These are phyloP conservation scores for Noctua pronuba DNA, from an alignment of 2,888 invertebrate genomes.

Conservation along the genomic window DNA sequence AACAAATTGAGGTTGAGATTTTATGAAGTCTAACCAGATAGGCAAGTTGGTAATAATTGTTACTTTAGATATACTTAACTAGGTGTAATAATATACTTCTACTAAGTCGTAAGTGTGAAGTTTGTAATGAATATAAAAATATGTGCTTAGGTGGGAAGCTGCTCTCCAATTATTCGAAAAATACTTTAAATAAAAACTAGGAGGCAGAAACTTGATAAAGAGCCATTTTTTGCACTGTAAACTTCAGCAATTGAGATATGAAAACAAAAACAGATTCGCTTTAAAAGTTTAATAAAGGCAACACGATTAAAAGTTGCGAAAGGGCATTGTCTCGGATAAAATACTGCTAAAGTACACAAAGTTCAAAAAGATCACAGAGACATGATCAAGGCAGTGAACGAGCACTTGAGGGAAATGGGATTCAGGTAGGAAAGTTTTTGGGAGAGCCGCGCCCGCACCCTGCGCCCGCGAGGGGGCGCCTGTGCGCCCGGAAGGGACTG, in stretches of 20 bases:
- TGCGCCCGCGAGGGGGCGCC: conserved; percentile 56
- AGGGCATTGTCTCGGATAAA: conserved; percentile 63
- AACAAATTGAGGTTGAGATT: conserved; percentile 12
- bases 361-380: conserved; percentile 74
- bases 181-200: not conserved
- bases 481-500: conserved; percentile 67
- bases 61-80: not conserved
- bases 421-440: conserved; percentile 74
- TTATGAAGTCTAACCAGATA: not conserved
- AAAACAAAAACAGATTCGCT: conserved; percentile 57
- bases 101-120: not conserved
- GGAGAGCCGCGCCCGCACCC: conserved; percentile 46
- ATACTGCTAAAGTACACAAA: conserved; percentile 69
- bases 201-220: conserved; percentile 2
- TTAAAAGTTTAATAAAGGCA: conserved; percentile 60
- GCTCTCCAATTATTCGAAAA: not conserved
- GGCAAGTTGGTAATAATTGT: not conserved
- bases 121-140: not conserved
- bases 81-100: not conserved
- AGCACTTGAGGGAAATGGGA: conserved; percentile 79
- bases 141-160: too few relatives aligned
- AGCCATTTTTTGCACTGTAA: conserved; percentile 7
- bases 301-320: conserved; percentile 58
- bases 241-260: conserved; percentile 28
- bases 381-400: conserved; percentile 76